These are phyloP conservation scores for Lerema accius DNA, from an alignment of 1,140 invertebrate genomes.

Conservation along the genomic window DNA sequence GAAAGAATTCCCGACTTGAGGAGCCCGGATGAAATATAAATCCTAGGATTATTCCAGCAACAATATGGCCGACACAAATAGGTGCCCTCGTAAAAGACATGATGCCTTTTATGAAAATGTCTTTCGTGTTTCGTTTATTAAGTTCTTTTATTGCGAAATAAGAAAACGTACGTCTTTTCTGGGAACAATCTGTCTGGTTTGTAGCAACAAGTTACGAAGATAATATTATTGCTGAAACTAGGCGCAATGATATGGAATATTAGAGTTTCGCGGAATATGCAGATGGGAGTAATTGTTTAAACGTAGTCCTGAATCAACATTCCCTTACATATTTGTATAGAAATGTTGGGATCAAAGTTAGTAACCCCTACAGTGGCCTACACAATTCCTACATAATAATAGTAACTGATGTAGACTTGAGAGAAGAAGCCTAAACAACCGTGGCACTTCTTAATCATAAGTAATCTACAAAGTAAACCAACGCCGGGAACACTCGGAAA, in stretches of 20 bases:
- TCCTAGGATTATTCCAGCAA: constrained; percentile 4
- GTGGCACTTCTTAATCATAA: not conserved
- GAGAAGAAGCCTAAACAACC: no score
- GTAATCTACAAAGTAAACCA: not conserved
- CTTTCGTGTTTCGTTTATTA: constrained; percentile 25
- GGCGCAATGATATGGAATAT: constrained; percentile 5
- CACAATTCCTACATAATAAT: no score
- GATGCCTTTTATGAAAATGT: constrained; percentile 27
- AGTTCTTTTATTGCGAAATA: constrained; percentile 16
- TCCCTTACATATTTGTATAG: no score
- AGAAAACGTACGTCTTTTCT: constrained; percentile 6
- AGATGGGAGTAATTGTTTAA: no score
- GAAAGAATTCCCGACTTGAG: not conserved
- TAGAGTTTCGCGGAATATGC: no score
- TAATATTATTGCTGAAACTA: constrained; percentile 1
- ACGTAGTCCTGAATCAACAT: no score
- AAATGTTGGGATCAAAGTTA: no score
- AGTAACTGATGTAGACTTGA: no score
- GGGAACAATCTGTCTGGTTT: constrained; percentile 3
- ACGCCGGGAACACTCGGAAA: not conserved
- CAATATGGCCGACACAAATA: constrained; percentile 8
- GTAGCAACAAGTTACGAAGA: constrained; percentile 10
- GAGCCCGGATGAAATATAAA: not conserved
- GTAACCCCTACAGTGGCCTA: no score
- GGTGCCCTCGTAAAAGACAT: constrained; percentile 13